A percentile compares a stretch with the other conserved stretches of the same genome.
phyloP scores from a whole-genome alignment of 2,797 vertebrate species.

The Centropyge bicolor region DNA sequence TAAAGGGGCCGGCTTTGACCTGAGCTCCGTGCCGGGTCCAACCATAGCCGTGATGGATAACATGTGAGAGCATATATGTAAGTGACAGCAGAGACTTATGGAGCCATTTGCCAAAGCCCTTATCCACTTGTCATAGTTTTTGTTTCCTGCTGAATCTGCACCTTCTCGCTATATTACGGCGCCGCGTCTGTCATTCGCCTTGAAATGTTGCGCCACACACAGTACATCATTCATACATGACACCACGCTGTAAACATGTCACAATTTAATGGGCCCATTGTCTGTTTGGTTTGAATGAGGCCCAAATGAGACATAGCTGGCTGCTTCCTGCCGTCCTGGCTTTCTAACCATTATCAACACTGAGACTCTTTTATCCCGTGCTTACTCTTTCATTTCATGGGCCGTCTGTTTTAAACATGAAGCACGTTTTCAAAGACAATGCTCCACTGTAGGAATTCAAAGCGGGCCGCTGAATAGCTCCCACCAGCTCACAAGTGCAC shows the following conservation, averaged over 20 bases:
- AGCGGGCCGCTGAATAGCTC: slow-evolving; percentile 60
- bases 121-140: slow-evolving; percentile 58
- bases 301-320: slow-evolving; percentile 68
- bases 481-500: slow-evolving; percentile 67
- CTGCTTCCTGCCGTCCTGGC: slow-evolving; percentile 52
- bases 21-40: slow-evolving; percentile 29
- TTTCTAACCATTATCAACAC: slow-evolving; percentile 66
- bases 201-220: slow-evolving; percentile 17
- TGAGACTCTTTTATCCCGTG: slow-evolving; percentile 66
- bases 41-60: slow-evolving; percentile 65
- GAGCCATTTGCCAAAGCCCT: slow-evolving; percentile 56
- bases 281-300: slow-evolving; percentile 65
- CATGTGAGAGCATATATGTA: slow-evolving; percentile 41
- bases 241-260: slow-evolving; percentile 67
- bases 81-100: slow-evolving; percentile 67
- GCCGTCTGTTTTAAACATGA: slow-evolving; percentile 75
- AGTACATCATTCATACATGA: slow-evolving; percentile 56
- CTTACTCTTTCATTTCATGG: slow-evolving; percentile 75
- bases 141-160: slow-evolving; percentile 67
- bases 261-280: slow-evolving; percentile 68
- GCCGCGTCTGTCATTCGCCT: slow-evolving; percentile 45
- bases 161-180: slow-evolving; percentile 27
- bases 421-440: slow-evolving; percentile 77
- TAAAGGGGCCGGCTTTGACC: slow-evolving; percentile 68
- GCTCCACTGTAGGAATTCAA: slow-evolving; percentile 68